Base-by-base conservation (phyloP, 2,113 vertebrate species). In the Azemiops feae region DNA sequence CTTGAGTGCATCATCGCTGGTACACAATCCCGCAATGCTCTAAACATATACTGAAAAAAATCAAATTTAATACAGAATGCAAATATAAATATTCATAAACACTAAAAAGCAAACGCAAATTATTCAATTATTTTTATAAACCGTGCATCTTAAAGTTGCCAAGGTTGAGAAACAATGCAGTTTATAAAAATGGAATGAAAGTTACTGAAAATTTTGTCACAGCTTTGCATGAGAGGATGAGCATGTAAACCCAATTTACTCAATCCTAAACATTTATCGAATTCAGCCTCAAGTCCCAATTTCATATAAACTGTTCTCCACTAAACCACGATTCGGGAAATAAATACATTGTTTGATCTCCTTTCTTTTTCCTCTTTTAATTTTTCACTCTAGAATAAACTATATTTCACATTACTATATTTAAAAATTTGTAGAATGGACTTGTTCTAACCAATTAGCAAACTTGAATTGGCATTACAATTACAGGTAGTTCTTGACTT, bases 11-110 rank as follows among this genome's bases (percentile, higher is more conserved):
- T 97, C 99, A 99, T 99, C 60, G 98, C 97, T 52, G 98, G 98
- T 6, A 99, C 99, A 55, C 99, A 98, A 97, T 99, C 99, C 94
- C 98, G 97, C 58, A 99, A 97, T 7, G 99, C 99, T 95, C 98
- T 99, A 90, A 99, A 99, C 99, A 99, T 99, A 95, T 99, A 99
- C 99, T 99, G 96, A 94, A 91, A 57, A 93, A 95, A 95, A 43
- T 20, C 8, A 1, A 90, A 3, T 6, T 93, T 86, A 94, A 92
- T 2, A 20, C 43, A 94, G 34, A 96, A 92, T 1, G 25, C 30
- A 47, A 85, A 10, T 55, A 0, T 30, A 18, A 0, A 22, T 0
- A 3, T 30, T 50, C 45, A 85, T 1, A 91, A 12, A 89, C 10
- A 7, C n/a, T 88, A 18, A 85, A 30, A 86, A 23, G 0, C 22